A percentile compares a stretch with the other conserved stretches of the same genome.
Evolutionary conservation across 2,888 invertebrate species (phyloP).

Genomic region (Dugesia japonica): DNA sequence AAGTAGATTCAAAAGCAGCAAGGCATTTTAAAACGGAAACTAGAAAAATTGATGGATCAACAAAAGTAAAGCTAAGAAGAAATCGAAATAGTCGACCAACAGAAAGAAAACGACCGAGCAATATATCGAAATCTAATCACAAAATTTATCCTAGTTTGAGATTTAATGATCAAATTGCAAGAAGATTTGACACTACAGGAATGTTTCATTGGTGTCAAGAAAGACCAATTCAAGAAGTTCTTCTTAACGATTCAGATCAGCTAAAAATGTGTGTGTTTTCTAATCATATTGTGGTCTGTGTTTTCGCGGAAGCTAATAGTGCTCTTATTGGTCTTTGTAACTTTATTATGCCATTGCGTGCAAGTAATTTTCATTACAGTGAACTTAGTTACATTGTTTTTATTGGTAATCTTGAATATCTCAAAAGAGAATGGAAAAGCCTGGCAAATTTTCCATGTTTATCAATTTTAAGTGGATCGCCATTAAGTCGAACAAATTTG

Average conservation of each 20-base stretch:
- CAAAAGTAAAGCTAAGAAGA: neutral
- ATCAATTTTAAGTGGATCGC: slow-evolving; percentile 93
- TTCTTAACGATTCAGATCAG: slow-evolving; percentile 76
- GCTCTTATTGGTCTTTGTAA: slow-evolving; percentile 92
- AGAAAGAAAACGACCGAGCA: neutral
- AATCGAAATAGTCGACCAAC: neutral
- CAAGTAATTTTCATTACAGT: slow-evolving; percentile 98
- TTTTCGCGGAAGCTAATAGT: slow-evolving; percentile 96
- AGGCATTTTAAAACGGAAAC: neutral
- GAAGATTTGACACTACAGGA: slow-evolving; percentile 75
- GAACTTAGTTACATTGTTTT: slow-evolving; percentile 98
- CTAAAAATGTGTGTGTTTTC: slow-evolving; percentile 96
- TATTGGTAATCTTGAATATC: slow-evolving; percentile 94
- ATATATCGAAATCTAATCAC: neutral
- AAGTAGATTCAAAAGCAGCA: neutral
- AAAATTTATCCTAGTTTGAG: neutral
- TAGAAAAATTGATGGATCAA: neutral
- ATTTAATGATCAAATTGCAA: slow-evolving; percentile 12
- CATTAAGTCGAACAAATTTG: slow-evolving; percentile 91
- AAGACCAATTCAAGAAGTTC: slow-evolving; percentile 85
- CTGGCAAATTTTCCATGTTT: slow-evolving; percentile 97
- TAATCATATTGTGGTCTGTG: slow-evolving; percentile 87
- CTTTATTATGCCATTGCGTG: slow-evolving; percentile 94
- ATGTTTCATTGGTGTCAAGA: slow-evolving; percentile 99
- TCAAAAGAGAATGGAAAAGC: slow-evolving; percentile 97